These are phyloP conservation scores for Spodoptera litura DNA, from an alignment of 1,140 invertebrate genomes.

Conservation along the genomic window DNA sequence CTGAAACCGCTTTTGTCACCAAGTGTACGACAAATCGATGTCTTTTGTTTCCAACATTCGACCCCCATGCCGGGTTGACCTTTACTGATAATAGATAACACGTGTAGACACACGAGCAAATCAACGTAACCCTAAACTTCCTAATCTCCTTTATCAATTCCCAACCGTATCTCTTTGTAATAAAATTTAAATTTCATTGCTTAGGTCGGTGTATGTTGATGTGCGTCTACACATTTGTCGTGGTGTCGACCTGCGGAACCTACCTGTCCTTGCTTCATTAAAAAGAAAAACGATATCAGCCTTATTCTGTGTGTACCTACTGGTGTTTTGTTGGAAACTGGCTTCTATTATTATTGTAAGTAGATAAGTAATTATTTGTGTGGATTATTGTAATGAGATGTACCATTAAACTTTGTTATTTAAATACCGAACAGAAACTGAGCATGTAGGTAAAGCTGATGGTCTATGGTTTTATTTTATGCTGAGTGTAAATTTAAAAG, in stretches of 20 bases:
- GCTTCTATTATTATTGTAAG: no score
- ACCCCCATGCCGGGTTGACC: neutral
- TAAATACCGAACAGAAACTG: no score
- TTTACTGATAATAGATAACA: slow-evolving; percentile 24
- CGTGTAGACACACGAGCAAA: neutral
- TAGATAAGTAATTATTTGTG: neutral
- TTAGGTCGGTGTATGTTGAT: no score
- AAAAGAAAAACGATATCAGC: neutral
- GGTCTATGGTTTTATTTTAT: no score
- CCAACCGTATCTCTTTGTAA: no score
- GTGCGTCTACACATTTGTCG: neutral
- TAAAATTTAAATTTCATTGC: no score
- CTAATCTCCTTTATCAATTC: no score
- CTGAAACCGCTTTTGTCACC: neutral
- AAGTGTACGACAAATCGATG: neutral
- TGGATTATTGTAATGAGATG: neutral
- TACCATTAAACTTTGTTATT: no score
- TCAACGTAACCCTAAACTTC: neutral
- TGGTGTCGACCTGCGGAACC: slow-evolving; percentile 1
- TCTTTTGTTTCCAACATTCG: neutral
- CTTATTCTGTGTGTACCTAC: no score
- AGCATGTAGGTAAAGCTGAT: no score
- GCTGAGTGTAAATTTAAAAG: no score
- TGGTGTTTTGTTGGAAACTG: no score
- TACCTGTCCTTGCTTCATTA: slow-evolving; percentile 24